Base-by-base conservation (phyloP, 2,888 invertebrate species). In the Nephrotoma flavescens region DNA sequence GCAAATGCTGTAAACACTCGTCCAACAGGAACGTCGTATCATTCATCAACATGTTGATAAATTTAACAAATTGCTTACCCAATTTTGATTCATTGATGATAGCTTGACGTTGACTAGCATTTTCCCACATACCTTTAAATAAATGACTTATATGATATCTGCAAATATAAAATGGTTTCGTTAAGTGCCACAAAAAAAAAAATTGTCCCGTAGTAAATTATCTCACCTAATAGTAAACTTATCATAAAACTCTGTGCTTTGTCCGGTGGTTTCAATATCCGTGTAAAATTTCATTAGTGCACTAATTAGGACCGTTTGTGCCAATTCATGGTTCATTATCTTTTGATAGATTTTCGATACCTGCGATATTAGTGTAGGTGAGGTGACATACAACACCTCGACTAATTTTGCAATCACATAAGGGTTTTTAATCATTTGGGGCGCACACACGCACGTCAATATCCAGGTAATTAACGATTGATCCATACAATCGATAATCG, bases 231-330 rank as follows among this genome's bases (percentile, higher is more conserved):
- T 99, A 11, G 98, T 97, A 92, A 99, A 99, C 92, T 99, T 99
- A 92, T 99, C 99, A 90, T 99, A 99, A 92, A 99, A 99, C 92
- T 99, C 99, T 47, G 97, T 98, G 92, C 97, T 98, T 89, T 98
- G 97, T 9, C 99, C 99, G 9, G 99, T 99, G 11, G 97, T 97
- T 93, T 99, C 99, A 87, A 99, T 97, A 89, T 98, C 98, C 89
- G 98, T 98, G 92, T 99, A 99, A 93, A 99, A 99, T 92, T 97
- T 97, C 98, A 99, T 98, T 57, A 99, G 93, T 19, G 96, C 96
- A 89, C 97, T 96, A 0, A 98, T 97, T 87, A 99, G 93, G 87
- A 94, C 93, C 3, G 95, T 95, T 89, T 96, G 95, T 6, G 97
- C 95, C 88, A 97, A 93, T 86, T 96, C 96, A 91, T 98, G 97